Conservation (phyloP, 92 coral and sea anemone genomes). For the Anthopleura xanthogrammica region DNA sequence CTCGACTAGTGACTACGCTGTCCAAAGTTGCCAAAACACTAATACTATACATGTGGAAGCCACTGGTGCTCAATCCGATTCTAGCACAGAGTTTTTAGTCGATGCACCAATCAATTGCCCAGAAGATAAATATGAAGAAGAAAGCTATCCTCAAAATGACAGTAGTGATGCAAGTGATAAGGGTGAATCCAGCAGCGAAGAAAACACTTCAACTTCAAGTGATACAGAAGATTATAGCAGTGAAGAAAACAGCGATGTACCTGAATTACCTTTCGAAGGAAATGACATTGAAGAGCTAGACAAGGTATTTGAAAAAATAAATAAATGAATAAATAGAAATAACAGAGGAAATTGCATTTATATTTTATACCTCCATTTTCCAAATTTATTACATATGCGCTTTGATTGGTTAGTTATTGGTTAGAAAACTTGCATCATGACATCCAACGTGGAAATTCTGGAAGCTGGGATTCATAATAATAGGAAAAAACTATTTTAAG, state of each 20-base stretch:
- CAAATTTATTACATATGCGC: too few relatives aligned
- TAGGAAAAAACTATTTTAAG: too few relatives aligned
- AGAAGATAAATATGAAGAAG: background rate
- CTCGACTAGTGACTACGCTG: background rate
- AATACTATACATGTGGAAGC: background rate
- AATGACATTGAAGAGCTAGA: background rate
- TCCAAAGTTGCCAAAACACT: too few relatives aligned
- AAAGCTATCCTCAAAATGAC: background rate
- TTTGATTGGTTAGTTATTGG: too few relatives aligned
- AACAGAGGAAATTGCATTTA: too few relatives aligned
- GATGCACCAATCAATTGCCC: background rate
- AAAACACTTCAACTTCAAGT: background rate
- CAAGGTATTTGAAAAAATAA: background rate
- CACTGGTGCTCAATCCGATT: background rate
- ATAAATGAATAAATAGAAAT: background rate
- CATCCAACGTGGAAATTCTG: too few relatives aligned
- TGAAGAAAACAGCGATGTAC: background rate
- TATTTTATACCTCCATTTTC: too few relatives aligned
- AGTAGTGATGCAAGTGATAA: background rate
- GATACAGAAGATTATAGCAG: conserved; percentile 2
- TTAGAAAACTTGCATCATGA: too few relatives aligned
- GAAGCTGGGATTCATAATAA: too few relatives aligned
- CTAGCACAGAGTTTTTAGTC: too few relatives aligned
- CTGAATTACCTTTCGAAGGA: background rate
- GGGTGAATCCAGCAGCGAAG: conserved; percentile 9